phyloP scores from a whole-genome alignment of 2,113 vertebrate species.

The Garra rufa region DNA sequence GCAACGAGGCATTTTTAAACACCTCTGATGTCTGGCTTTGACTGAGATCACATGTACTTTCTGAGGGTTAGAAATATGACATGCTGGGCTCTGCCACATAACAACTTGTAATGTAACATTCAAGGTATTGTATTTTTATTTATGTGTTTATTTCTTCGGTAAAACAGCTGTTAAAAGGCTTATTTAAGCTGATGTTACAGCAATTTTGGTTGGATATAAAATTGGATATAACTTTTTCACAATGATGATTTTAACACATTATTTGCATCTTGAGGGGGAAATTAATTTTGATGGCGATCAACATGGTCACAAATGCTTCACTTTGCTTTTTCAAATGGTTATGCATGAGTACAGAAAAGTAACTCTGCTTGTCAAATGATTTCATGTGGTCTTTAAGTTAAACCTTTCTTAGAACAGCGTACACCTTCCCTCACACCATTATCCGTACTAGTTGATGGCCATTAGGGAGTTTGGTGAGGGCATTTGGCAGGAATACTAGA shows the following conservation, averaged over 20 bases:
- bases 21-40: conserved; percentile 38
- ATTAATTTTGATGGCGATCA: too few species aligned
- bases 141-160: too few species aligned
- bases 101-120: not conserved
- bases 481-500: conserved; percentile 64
- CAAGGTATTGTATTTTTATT: not conserved
- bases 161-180: too few species aligned
- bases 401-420: not conserved
- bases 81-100: not conserved
- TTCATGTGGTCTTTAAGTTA: not conserved
- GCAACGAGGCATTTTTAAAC: conserved; percentile 58
- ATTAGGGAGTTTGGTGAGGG: conserved; percentile 61
- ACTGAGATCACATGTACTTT: conserved; percentile 29
- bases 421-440: conserved; percentile 9
- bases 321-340: not conserved
- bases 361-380: not conserved
- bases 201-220: not conserved
- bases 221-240: not conserved
- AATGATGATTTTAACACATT: not conserved
- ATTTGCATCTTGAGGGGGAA: not conserved
- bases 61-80: not conserved
- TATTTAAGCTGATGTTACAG: too few species aligned
- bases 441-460: conserved; percentile 53
- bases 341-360: not conserved
- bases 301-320: not conserved